These are phyloP conservation scores for Octodonta nipae DNA, from an alignment of 2,888 invertebrate genomes.

Conservation along the genomic window DNA sequence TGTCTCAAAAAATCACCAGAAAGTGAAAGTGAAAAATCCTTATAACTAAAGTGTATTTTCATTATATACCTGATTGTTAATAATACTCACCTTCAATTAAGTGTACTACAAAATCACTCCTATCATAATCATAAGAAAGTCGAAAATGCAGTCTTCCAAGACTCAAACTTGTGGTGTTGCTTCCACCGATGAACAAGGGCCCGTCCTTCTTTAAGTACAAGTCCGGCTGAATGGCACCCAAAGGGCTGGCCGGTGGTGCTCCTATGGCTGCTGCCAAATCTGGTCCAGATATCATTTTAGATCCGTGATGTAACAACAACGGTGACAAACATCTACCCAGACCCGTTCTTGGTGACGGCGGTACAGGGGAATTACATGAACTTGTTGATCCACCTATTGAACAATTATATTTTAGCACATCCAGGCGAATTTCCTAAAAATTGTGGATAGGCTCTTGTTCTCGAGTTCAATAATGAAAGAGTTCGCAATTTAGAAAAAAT, in stretches of 20 bases:
- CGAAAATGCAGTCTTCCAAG: conserved; percentile 73
- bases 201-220: conserved; percentile 71
- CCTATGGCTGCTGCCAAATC: conserved; percentile 13
- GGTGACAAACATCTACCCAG: conserved; percentile 53
- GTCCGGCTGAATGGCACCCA: conserved; percentile 75
- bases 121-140: conserved; percentile 77
- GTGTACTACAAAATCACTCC: conserved; percentile 81
- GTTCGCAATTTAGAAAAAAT: no score
- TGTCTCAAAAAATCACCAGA: no score
- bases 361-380: conserved; percentile 32
- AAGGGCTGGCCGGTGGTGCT: conserved; percentile 37
- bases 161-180: conserved; percentile 46
- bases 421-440: no score
- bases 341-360: conserved; percentile 27
- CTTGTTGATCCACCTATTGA: conserved; percentile 27
- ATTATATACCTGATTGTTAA: no score
- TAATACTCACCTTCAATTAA: conserved; percentile 66
- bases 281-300: conserved; percentile 37
- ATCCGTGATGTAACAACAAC: conserved; percentile 57
- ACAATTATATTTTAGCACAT: no score
- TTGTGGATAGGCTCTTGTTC: no score
- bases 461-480: no score
- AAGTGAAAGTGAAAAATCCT: no score
- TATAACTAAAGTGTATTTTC: no score
- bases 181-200: conserved; percentile 51